phyloP scores from a whole-genome alignment of 2,888 invertebrate genomes.

The Cabera pusaria region DNA sequence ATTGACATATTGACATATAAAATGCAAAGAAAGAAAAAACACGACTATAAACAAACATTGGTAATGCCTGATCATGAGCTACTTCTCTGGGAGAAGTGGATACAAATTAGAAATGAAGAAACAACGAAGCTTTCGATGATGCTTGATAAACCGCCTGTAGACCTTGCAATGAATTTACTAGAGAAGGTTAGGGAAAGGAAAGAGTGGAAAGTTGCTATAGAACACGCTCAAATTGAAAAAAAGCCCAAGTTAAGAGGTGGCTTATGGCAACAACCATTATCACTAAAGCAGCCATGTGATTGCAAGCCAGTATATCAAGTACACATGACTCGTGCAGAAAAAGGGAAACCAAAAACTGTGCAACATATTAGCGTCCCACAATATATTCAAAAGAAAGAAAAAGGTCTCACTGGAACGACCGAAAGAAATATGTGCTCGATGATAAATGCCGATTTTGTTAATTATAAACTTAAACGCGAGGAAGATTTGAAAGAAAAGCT shows the following conservation, averaged over 20 bases:
- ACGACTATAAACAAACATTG: slow-evolving; percentile 31
- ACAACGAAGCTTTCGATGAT: slow-evolving; percentile 44
- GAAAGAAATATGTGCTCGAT: slow-evolving; percentile 39
- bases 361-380: slow-evolving; percentile 63
- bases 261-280: slow-evolving; percentile 57
- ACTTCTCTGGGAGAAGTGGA: slow-evolving; percentile 69
- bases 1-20: too few relatives aligned
- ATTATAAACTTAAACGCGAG: slow-evolving; percentile 55
- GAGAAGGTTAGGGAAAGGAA: slow-evolving; percentile 55
- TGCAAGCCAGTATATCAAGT: slow-evolving; percentile 62
- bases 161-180: slow-evolving; percentile 64
- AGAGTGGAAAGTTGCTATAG: slow-evolving; percentile 60
- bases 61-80: slow-evolving; percentile 57
- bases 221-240: slow-evolving; percentile 58
- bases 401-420: slow-evolving; percentile 52
- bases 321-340: slow-evolving; percentile 56
- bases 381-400: slow-evolving; percentile 56
- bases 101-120: slow-evolving; percentile 62
- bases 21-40: slow-evolving; percentile 31
- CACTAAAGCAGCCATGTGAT: slow-evolving; percentile 55
- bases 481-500: slow-evolving; percentile 48
- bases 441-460: slow-evolving; percentile 50
- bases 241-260: slow-evolving; percentile 50
- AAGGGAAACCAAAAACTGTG: slow-evolving; percentile 53
- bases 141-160: slow-evolving; percentile 49